Conservation (phyloP, 2,888 invertebrate genomes). For the Meloe dianella region DNA sequence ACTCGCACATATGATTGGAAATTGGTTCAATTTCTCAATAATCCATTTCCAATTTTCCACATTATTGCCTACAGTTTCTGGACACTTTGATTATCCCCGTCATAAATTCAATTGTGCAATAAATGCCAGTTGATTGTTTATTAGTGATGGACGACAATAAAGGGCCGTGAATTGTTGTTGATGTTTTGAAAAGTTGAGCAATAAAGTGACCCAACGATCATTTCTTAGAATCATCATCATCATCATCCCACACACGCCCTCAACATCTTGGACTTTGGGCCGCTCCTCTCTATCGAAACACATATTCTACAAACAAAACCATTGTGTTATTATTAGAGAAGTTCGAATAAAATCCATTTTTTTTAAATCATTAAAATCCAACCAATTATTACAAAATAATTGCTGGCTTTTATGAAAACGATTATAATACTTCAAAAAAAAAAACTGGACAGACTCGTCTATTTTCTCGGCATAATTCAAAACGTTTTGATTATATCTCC, state of each 20-base stretch:
- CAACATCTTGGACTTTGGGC: constrained; percentile 24
- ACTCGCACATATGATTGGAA: too few species aligned
- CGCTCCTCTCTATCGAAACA: constrained; percentile 20
- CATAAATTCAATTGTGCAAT: constrained; percentile 23
- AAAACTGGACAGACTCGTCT: constrained; percentile 16
- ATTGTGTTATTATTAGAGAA: background rate
- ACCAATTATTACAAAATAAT: constrained; percentile 16
- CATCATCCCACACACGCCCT: constrained; percentile 28
- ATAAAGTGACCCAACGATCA: constrained; percentile 19
- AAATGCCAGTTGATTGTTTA: constrained; percentile 12
- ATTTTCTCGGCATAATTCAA: constrained; percentile 25
- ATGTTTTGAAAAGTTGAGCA: constrained; percentile 21
- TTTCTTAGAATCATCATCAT: constrained; percentile 28
- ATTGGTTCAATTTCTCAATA: too few species aligned
- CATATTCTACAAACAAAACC: background rate
- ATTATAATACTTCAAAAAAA: too few species aligned
- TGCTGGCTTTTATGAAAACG: constrained; percentile 14
- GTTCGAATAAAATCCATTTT: background rate
- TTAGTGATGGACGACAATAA: background rate
- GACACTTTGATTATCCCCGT: too few species aligned
- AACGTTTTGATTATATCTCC: constrained; percentile 31
- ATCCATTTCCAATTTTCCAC: background rate
- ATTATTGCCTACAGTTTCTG: background rate
- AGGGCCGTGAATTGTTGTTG: constrained; percentile 21
- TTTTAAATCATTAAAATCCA: constrained; percentile 7